These are phyloP conservation scores for Paratrypauchen microcephalus DNA, from an alignment of 2,797 vertebrate genomes.

Conservation along the genomic window DNA sequence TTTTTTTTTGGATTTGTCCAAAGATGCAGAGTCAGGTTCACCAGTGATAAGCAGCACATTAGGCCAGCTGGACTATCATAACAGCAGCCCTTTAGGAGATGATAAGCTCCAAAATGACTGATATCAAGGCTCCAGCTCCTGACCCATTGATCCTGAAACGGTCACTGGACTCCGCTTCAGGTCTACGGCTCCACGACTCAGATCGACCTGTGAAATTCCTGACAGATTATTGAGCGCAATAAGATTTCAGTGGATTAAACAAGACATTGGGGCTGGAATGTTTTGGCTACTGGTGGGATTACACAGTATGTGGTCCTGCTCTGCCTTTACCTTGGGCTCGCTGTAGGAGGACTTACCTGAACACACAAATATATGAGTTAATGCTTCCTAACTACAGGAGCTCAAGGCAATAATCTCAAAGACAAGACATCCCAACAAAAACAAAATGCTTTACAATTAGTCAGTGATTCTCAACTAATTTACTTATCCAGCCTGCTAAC, in stretches of 20 bases:
- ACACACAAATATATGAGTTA: conserved; percentile 7
- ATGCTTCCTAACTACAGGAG: background rate
- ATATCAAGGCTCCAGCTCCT: conserved; percentile 69
- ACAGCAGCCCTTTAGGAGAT: conserved; percentile 54
- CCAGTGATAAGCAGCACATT: conserved; percentile 62
- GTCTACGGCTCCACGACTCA: conserved; percentile 30
- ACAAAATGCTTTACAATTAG: background rate
- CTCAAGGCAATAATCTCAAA: conserved; percentile 3
- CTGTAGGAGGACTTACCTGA: conserved; percentile 8
- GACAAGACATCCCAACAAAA: background rate
- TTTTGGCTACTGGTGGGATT: conserved; percentile 75
- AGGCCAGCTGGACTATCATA: conserved; percentile 60
- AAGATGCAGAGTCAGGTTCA: conserved; percentile 36
- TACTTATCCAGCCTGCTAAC: background rate
- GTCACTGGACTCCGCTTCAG: conserved; percentile 24
- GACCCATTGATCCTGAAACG: conserved; percentile 59
- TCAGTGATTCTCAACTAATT: background rate
- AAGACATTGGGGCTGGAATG: conserved; percentile 50
- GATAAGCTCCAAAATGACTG: conserved; percentile 64
- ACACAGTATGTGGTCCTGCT: conserved; percentile 60
- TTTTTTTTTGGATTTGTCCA: background rate
- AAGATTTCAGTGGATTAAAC: conserved; percentile 65
- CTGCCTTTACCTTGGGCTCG: conserved; percentile 11
- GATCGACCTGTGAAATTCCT: conserved; percentile 51
- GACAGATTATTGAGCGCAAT: conserved; percentile 60